Base-by-base conservation (phyloP, 2,888 invertebrate genomes). In the Itoplectis maculator region DNA sequence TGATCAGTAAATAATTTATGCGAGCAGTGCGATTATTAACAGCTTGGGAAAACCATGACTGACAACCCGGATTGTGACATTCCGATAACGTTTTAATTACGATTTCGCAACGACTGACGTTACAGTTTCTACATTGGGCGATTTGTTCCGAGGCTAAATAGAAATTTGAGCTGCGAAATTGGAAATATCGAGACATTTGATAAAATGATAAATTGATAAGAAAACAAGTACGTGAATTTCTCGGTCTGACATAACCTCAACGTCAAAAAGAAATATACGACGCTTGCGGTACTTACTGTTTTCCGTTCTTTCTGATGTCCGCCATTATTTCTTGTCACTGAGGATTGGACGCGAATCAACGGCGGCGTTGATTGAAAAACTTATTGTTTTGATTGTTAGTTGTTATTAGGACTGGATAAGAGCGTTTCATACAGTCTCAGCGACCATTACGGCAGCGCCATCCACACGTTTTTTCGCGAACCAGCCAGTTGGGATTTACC, bases 281-380 rank as follows among this genome's bases (percentile, higher is more conserved):
- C 6, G 37, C 56, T 13, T 15, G 15, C 3, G 8, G 35, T n/a
- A 77, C 81, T 78, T 42, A 81, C 81, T 77, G 81, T 18, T 81
- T 81, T 49, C 73, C 81, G 20, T 78, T 74, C 45, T 73, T 81
- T 68, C 77, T 68, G 29, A 63, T 47, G 54, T 81, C 74, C 5
- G 78, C 65, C 81, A 81, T 81, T 56, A 56, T 8, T 37, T 54
- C 11, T 59, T 40, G 37, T 69, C 13, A 18, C 37, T 11, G 47
- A 5, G 35, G 37, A 49, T 65, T 45, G 0, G 23, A 65, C 20
- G 4, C 45, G 20, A 11, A 20, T 65, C 3, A 42, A 65, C 42
- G 23, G 9, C 2, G 45, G 9, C n/a, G 45, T 45, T 45, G 45
- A 65, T 65, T 65, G 45, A 42, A 65, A 45, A 61, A 40, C 2